Percentiles rank a stretch among this genome's conserved stretches.
Conservation (phyloP, 2,888 invertebrate species). For the Drosophila hamatofila region DNA sequence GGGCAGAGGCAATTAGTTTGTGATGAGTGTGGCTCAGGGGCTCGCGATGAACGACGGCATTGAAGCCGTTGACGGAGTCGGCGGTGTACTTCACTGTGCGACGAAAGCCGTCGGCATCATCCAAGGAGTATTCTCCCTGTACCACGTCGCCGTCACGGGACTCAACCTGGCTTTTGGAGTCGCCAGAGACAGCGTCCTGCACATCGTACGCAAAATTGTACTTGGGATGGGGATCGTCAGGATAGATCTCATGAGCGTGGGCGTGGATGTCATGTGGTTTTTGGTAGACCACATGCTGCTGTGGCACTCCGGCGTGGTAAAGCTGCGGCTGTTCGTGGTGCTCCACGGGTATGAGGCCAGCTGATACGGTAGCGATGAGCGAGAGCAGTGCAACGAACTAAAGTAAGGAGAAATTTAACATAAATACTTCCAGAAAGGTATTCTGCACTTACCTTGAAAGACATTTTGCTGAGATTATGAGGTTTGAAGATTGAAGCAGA, state of each 20-base stretch:
- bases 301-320: constrained; percentile 47
- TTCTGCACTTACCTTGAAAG: constrained; percentile 78
- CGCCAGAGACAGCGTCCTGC: constrained; percentile 83
- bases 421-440: not conserved
- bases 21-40: constrained; percentile 72
- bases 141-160: constrained; percentile 84
- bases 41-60: constrained; percentile 83
- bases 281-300: constrained; percentile 72
- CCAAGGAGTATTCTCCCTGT: constrained; percentile 84
- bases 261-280: constrained; percentile 70
- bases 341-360: constrained; percentile 74
- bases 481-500: constrained; percentile 37
- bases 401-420: not conserved
- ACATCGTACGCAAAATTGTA: constrained; percentile 84
- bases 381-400: constrained; percentile 72
- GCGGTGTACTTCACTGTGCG: constrained; percentile 84
- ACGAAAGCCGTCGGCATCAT: constrained; percentile 84
- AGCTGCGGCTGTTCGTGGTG: constrained; percentile 68
- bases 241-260: constrained; percentile 72
- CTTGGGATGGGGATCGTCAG: constrained; percentile 82
- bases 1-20: constrained; percentile 60
- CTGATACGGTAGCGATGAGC: constrained; percentile 65
- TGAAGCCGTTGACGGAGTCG: constrained; percentile 84
- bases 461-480: constrained; percentile 64
- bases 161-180: constrained; percentile 84